Percentiles rank a stretch among this genome's conserved stretches.
phyloP scores from a whole-genome alignment of 2,888 invertebrate genomes.

The Venusia cambrica region DNA sequence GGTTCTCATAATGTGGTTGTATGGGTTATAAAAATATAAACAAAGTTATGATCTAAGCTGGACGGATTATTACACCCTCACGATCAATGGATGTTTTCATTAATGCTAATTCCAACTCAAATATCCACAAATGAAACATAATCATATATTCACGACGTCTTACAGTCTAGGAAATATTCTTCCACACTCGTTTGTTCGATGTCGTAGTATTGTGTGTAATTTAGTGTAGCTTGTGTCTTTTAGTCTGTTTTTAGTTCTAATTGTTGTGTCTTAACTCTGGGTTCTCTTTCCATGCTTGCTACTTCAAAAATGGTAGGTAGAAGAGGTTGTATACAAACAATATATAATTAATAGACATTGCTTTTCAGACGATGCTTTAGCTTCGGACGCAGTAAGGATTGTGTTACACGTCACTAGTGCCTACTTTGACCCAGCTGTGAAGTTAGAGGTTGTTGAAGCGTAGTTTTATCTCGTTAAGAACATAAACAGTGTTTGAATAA shows the following conservation, averaged over 20 bases:
- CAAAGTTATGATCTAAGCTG: too few species aligned
- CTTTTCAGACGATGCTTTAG: conserved; percentile 35
- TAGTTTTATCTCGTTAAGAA: too few species aligned
- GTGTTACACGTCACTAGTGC: too few species aligned
- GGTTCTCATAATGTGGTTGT: too few species aligned
- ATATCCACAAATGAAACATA: too few species aligned
- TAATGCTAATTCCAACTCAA: too few species aligned
- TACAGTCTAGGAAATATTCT: background rate
- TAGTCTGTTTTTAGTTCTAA: conserved; percentile 38
- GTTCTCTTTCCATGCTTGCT: conserved; percentile 79
- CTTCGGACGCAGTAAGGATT: conserved; percentile 8
- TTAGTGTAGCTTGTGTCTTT: conserved; percentile 27
- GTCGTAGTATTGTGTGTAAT: conserved; percentile 12
- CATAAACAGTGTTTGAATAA: too few species aligned
- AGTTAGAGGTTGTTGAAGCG: too few species aligned
- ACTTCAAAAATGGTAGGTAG: conserved; percentile 80
- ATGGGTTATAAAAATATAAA: too few species aligned
- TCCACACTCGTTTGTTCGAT: background rate
- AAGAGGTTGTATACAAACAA: conserved; percentile 76
- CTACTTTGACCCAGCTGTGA: too few species aligned
- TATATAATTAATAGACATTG: conserved; percentile 46
- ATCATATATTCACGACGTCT: conserved; percentile 1
- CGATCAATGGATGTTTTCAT: too few species aligned
- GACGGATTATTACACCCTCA: too few species aligned
- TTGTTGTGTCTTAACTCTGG: conserved; percentile 63